These are phyloP conservation scores for Merluccius polli DNA, from an alignment of 2,797 vertebrate species.

Conservation along the genomic window DNA sequence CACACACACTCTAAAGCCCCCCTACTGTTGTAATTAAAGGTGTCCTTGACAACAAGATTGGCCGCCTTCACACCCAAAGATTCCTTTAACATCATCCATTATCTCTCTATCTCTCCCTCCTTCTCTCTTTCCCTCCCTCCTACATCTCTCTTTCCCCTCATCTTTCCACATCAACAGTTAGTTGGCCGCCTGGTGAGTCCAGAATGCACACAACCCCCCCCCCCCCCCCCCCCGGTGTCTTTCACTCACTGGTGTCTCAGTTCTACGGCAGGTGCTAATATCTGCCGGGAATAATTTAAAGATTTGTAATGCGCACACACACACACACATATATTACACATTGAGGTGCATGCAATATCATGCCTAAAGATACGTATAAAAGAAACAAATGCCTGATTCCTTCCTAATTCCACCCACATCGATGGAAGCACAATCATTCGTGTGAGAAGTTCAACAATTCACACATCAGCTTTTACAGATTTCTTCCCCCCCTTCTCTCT, in stretches of 20 bases:
- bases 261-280: conserved; percentile 12
- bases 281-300: conserved; percentile 18
- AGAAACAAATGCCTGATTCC: neutral
- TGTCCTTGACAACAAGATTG: conserved; percentile 72
- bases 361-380: neutral
- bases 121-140: conserved; percentile 20
- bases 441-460: neutral
- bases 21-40: conserved; percentile 75
- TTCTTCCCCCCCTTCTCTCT: neutral
- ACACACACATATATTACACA: neutral
- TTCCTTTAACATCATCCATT: conserved; percentile 51
- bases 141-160: neutral
- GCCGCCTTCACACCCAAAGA: conserved; percentile 61
- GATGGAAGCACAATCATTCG: neutral
- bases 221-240: neutral
- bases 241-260: neutral
- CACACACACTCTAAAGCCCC: conserved; percentile 27
- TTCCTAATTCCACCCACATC: neutral
- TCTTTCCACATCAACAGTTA: conserved; percentile 28
- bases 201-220: neutral
- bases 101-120: conserved; percentile 24
- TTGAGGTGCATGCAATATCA: neutral
- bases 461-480: neutral
- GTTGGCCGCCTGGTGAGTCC: conserved; percentile 32
- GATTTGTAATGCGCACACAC: neutral